Conservation (phyloP, 2,797 vertebrate genomes). For the Gallirallus australis region DNA sequence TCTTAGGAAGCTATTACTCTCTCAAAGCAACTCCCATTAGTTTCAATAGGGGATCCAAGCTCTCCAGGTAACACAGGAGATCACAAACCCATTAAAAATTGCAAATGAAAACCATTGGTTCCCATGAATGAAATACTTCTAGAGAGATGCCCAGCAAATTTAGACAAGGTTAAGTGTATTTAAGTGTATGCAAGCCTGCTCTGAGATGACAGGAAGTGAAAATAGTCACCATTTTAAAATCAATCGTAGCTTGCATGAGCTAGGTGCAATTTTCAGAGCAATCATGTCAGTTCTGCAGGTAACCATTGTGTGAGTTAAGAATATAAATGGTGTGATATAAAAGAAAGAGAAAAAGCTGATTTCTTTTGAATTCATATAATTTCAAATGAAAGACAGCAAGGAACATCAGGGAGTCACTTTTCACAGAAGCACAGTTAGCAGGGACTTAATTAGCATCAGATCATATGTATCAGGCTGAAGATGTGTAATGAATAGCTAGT, state of each 20-base stretch:
- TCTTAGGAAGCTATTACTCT: neutral
- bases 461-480: neutral
- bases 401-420: conserved; percentile 10
- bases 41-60: neutral
- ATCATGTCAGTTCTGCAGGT: conserved; percentile 15
- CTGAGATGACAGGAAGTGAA: neutral
- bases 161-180: neutral
- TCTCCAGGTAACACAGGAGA: neutral
- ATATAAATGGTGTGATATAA: conserved; percentile 24
- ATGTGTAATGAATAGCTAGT: neutral
- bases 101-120: neutral
- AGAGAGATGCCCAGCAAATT: neutral
- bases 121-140: neutral
- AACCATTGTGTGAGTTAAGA: conserved; percentile 16
- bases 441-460: conserved; percentile 25
- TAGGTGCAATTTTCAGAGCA: conserved; percentile 34
- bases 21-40: neutral
- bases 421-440: neutral
- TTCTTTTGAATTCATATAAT: neutral
- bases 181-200: neutral
- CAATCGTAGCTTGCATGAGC: conserved; percentile 21
- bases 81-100: neutral
- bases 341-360: conserved; percentile 27
- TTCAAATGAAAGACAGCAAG: conserved; percentile 31
- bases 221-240: conserved; percentile 20